A percentile compares a stretch with the other conserved stretches of the same genome.
phyloP scores from a whole-genome alignment of 2,113 vertebrate species.

The Solenodon paradoxus region DNA sequence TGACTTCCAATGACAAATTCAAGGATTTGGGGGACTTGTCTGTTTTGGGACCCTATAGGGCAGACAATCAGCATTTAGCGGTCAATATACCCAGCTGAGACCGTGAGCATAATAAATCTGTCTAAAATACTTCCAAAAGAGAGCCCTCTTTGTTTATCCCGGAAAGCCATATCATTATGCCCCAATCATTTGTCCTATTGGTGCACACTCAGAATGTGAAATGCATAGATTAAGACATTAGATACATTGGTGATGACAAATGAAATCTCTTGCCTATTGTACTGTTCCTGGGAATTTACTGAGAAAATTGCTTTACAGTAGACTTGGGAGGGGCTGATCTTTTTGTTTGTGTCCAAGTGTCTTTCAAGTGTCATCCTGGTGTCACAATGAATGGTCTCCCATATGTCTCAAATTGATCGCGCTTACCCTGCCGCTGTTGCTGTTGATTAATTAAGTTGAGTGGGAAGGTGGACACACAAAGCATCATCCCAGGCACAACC shows the following conservation, averaged over 20 bases:
- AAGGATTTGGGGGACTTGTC: background rate
- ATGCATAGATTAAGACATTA: background rate
- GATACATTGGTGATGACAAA: background rate
- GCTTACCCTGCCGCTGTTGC: background rate
- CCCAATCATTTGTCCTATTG: too few species aligned
- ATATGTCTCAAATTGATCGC: accelerated
- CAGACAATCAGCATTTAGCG: background rate
- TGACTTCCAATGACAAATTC: background rate
- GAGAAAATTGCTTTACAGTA: background rate
- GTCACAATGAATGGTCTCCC: background rate
- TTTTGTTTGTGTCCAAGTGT: background rate
- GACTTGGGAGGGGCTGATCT: background rate
- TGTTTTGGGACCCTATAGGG: background rate
- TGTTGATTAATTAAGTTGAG: background rate
- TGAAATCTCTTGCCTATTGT: background rate
- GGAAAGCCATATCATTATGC: background rate
- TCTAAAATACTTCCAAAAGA: too few species aligned
- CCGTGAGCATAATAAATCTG: too few species aligned
- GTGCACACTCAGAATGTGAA: background rate
- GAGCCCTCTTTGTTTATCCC: background rate
- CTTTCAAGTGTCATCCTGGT: background rate
- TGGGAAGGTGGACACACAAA: background rate
- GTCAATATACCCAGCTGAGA: background rate
- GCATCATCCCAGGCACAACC: background rate
- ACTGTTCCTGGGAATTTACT: background rate